Evolutionary conservation across 2,797 vertebrate species (phyloP), one percentile per base, ranked within the genome.

Genomic region (Melanotaenia boesemani): DNA sequence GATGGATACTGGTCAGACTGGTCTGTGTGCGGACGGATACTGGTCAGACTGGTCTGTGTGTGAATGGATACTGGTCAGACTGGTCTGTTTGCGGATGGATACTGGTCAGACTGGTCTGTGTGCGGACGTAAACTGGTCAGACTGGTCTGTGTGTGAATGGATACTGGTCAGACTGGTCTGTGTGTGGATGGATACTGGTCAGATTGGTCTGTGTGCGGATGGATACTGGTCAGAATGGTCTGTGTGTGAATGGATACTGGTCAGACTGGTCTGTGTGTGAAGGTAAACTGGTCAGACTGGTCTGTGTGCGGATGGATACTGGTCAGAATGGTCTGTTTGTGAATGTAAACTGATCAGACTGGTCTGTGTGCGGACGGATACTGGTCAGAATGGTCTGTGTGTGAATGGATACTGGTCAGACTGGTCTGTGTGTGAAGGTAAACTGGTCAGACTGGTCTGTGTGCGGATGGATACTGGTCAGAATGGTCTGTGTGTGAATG

Each of bases 91-190:
- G 36, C 7, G 6, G 28, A n/a, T 2, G 2, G 22, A 87, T 95
- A 13, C 50, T 59, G 41, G 26, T n/a, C 7, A 18, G 10, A 56
- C 41, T 13, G 12, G 41, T 16, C 9, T 46, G 41, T 46, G 13
- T 12, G n/a, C n/a, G n/a, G n/a, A n/a, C n/a, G n/a, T n/a, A n/a
- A n/a, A n/a, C n/a, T n/a, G n/a, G n/a, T n/a, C n/a, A n/a, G n/a
- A n/a, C n/a, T n/a, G n/a, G 41, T 44, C 41, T 44, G 13, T 16
- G 41, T 37, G 36, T 7, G 6, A 28, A n/a, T 2, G 2, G 22
- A 87, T 95, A 13, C 50, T 59, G 41, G 26, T n/a, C 7, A 18
- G 10, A 56, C 41, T 13, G 12, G 41, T 44, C 41, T 44, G 13
- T 16, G 41, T 37, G 36, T 7, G 6, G 28, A n/a, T 2, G 2